phyloP scores from a whole-genome alignment of 1,140 invertebrate species.

The Pinna nobilis region DNA sequence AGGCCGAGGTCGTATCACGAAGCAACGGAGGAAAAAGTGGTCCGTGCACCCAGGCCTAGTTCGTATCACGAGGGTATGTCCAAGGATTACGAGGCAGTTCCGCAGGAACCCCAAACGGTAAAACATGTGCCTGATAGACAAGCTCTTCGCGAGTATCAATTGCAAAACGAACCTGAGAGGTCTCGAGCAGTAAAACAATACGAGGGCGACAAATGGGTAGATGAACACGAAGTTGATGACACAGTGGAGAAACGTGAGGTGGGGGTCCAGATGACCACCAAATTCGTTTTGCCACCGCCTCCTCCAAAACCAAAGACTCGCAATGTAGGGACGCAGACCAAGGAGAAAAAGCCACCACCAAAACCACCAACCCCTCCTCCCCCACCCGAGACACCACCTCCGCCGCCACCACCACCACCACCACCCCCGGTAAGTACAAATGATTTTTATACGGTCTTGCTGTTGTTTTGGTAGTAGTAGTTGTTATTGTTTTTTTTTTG shows the following conservation, averaged over 20 bases:
- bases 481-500: no score
- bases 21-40: not conserved
- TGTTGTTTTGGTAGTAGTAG: no score
- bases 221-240: conserved; percentile 5
- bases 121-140: not conserved
- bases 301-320: conserved; percentile 9
- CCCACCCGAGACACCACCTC: not conserved
- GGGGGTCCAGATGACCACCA: conserved; percentile 33
- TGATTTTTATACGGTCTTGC: no score
- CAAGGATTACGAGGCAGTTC: conserved; percentile 2
- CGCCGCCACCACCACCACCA: conserved; percentile 14
- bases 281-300: conserved; percentile 25
- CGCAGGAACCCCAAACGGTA: not conserved
- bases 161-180: conserved; percentile 8
- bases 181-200: conserved; percentile 2
- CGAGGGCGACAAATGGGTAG: conserved; percentile 1
- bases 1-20: conserved; percentile 8
- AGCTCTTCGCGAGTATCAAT: conserved; percentile 1
- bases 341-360: conserved; percentile 15
- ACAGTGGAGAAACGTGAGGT: conserved; percentile 15
- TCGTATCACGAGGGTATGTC: conserved; percentile 10
- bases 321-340: conserved; percentile 27
- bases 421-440: no score
- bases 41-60: not conserved
- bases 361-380: conserved; percentile 10